phyloP scores from a whole-genome alignment of 2,113 vertebrate genomes.

The Hemiscyllium ocellatum region DNA sequence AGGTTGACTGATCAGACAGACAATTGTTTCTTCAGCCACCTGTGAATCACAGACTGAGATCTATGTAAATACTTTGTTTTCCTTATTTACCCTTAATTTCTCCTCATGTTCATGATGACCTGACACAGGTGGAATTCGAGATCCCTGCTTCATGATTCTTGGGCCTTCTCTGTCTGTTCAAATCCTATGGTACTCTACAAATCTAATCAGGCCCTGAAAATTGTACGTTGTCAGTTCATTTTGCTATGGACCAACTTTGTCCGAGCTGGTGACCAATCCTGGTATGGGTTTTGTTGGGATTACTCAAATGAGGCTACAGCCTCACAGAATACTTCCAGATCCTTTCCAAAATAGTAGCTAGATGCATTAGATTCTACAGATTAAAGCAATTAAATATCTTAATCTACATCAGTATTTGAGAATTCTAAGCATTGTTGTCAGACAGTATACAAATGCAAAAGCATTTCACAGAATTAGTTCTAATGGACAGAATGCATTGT shows the following conservation, averaged over 20 bases:
- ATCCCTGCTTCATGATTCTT: no score
- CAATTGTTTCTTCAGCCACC: no score
- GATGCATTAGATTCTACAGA: background rate
- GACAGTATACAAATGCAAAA: background rate
- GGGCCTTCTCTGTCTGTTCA: no score
- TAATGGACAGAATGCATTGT: background rate
- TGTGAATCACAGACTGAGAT: no score
- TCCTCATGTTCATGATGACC: no score
- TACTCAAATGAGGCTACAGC: background rate
- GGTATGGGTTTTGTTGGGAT: background rate
- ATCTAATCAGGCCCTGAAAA: background rate
- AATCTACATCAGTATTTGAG: background rate
- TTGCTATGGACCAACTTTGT: background rate
- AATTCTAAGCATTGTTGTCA: background rate
- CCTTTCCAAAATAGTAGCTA: background rate
- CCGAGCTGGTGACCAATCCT: background rate
- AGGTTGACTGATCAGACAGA: no score
- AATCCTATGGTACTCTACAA: no score
- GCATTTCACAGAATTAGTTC: background rate
- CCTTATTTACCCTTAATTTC: no score
- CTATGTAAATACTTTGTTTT: no score
- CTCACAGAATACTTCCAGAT: background rate
- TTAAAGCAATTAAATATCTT: background rate
- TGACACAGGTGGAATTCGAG: no score
- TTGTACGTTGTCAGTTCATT: background rate